Evolutionary conservation across 2,888 invertebrate genomes (phyloP).

Genomic region (Nomada fabriciana): DNA sequence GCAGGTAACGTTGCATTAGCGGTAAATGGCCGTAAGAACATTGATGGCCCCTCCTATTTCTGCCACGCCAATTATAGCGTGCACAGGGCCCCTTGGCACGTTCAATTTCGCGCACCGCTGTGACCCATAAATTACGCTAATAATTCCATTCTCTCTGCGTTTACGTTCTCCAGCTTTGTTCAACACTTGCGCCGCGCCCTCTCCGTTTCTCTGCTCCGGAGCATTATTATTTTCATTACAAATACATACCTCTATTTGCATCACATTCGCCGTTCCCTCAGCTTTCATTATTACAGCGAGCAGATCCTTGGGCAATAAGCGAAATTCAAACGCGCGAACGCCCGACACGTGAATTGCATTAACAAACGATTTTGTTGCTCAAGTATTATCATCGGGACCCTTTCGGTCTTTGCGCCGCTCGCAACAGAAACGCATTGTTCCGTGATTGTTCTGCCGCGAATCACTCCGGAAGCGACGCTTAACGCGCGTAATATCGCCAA

Average conservation of each 20-base stretch:
- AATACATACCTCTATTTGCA: constrained; percentile 19
- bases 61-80: constrained; percentile 55
- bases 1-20: constrained; percentile 61
- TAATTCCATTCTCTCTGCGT: constrained; percentile 35
- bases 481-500: not conserved
- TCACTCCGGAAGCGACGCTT: constrained; percentile 25
- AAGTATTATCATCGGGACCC: not conserved
- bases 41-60: constrained; percentile 59
- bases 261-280: not conserved
- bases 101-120: constrained; percentile 60
- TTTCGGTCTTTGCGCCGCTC: constrained; percentile 20
- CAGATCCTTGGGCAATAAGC: constrained; percentile 8
- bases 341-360: not conserved
- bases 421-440: not conserved
- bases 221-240: constrained; percentile 17
- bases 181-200: not conserved
- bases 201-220: not conserved
- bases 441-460: constrained; percentile 9
- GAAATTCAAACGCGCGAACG: constrained; percentile 9
- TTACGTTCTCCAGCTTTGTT: not conserved
- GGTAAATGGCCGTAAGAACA: constrained; percentile 59
- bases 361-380: constrained; percentile 16
- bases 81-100: constrained; percentile 41
- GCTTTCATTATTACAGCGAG: constrained; percentile 5
- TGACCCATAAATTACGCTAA: constrained; percentile 58